Conservation (phyloP, 2,113 vertebrate genomes). For the Craseonycteris thonglongyai region DNA sequence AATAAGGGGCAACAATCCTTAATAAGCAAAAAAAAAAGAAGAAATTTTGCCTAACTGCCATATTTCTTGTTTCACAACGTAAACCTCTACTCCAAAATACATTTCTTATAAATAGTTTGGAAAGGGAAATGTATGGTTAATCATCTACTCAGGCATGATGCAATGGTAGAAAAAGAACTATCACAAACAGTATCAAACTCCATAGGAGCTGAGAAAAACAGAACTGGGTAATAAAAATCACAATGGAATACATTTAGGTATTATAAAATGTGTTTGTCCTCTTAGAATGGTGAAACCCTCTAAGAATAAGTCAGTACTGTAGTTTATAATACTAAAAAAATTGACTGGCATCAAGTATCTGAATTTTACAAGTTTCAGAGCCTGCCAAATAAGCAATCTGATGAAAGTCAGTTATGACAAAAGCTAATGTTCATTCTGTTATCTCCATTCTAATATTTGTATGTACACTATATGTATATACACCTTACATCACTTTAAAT, state of each 20-base stretch:
- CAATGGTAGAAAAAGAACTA: not conserved
- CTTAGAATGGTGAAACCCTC: not conserved
- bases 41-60: no score
- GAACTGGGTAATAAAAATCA: constrained; percentile 5
- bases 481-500: not conserved
- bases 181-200: not conserved
- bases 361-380: not conserved
- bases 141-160: not conserved
- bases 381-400: not conserved
- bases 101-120: not conserved
- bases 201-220: not conserved
- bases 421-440: not conserved
- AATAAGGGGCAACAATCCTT: not conserved
- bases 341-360: not conserved
- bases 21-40: not conserved
- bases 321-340: not conserved
- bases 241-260: not conserved
- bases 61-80: not conserved
- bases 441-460: not conserved
- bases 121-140: not conserved
- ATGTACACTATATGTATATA: not conserved
- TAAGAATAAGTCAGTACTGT: not conserved
- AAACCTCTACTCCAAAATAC: not conserved
- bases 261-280: constrained; percentile 19
- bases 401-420: not conserved